phyloP scores from a whole-genome alignment of 2,888 invertebrate genomes.

The Euplexia lucipara region DNA sequence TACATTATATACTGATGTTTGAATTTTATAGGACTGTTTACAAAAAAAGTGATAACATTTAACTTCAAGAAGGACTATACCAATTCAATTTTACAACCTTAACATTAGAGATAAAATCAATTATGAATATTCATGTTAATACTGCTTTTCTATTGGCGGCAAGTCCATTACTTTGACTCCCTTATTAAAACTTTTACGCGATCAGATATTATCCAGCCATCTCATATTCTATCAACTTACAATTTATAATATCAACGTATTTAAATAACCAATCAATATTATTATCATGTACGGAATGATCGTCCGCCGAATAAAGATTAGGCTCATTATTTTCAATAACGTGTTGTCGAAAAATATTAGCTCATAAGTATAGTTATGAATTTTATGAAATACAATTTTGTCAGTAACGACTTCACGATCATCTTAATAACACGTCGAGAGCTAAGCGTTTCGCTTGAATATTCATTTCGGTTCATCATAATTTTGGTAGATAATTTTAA shows the following conservation, averaged over 20 bases:
- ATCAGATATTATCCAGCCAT: slow-evolving; percentile 14
- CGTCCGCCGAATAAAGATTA: slow-evolving; percentile 66
- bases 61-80: too few relatives aligned
- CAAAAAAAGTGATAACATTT: too few relatives aligned
- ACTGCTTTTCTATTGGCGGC: background rate
- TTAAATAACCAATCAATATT: slow-evolving; percentile 68
- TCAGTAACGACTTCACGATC: slow-evolving; percentile 89
- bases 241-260: slow-evolving; percentile 51
- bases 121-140: slow-evolving; percentile 37
- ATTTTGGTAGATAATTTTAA: slow-evolving; percentile 89
- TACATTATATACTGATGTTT: too few relatives aligned
- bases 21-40: too few relatives aligned
- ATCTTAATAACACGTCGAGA: slow-evolving; percentile 87
- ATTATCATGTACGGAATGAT: slow-evolving; percentile 59
- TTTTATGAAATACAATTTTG: slow-evolving; percentile 90
- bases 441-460: slow-evolving; percentile 89
- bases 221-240: slow-evolving; percentile 22
- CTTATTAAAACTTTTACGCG: slow-evolving; percentile 17
- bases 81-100: background rate
- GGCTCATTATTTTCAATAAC: slow-evolving; percentile 85
- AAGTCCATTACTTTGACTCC: slow-evolving; percentile 8
- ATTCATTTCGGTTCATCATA: slow-evolving; percentile 89
- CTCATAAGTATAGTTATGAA: slow-evolving; percentile 89
- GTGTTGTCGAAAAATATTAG: slow-evolving; percentile 89
- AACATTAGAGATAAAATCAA: background rate